Evolutionary conservation across 2,797 vertebrate species (phyloP).

Genomic region (Taeniopygia guttata): DNA sequence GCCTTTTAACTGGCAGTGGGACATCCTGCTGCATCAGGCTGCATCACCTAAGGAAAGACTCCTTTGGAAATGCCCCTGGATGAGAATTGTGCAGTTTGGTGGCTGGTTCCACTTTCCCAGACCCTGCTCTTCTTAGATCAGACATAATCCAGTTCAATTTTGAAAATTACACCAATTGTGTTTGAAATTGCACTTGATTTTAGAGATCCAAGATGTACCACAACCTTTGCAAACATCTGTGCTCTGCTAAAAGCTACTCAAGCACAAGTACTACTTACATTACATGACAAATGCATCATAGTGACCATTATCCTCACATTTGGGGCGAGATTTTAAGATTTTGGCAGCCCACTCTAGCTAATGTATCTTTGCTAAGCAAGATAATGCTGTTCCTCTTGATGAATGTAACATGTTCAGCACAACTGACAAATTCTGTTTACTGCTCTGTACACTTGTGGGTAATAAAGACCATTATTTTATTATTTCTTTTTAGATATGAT

Average conservation of each 20-base stretch:
- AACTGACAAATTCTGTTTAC: background rate
- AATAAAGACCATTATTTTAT: background rate
- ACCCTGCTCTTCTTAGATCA: background rate
- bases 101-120: background rate
- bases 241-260: background rate
- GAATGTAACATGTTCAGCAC: background rate
- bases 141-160: background rate
- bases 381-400: background rate
- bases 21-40: background rate
- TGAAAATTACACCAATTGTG: background rate
- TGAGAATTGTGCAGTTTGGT: background rate
- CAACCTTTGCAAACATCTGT: background rate
- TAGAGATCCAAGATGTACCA: background rate
- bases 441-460: background rate
- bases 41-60: background rate
- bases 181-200: background rate
- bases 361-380: background rate
- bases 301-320: background rate
- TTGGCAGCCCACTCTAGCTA: background rate
- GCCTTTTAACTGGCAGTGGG: background rate
- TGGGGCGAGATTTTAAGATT: background rate
- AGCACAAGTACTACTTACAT: background rate
- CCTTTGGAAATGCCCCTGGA: background rate
- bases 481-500: background rate
- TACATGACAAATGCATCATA: background rate